Percentiles rank a stretch among this genome's conserved stretches.
Conservation (phyloP, 1,140 invertebrate species). For the Saxidomus purpurata region DNA sequence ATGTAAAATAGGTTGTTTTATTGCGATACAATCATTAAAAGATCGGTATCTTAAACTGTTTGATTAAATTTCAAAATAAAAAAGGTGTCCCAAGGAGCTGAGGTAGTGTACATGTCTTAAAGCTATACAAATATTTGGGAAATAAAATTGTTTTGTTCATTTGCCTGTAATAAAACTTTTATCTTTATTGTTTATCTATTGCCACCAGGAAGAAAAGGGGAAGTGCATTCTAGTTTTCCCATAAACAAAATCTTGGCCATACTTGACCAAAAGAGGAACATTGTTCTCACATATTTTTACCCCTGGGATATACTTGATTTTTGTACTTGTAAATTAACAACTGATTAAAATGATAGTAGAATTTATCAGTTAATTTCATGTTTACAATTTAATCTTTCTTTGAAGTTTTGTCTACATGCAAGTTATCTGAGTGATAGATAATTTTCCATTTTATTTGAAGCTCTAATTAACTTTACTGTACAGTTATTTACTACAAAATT, state of each 20-base stretch:
- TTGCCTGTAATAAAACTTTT: conserved; percentile 63
- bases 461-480: background rate
- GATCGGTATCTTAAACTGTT: conserved; percentile 59
- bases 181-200: conserved; percentile 62
- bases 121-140: conserved; percentile 61
- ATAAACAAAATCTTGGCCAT: conserved; percentile 16
- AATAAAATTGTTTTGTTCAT: conserved; percentile 52
- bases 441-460: background rate
- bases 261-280: background rate
- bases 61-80: conserved; percentile 50
- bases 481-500: conserved; percentile 13
- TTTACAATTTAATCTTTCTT: conserved; percentile 31
- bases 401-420: background rate
- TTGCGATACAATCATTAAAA: conserved; percentile 35
- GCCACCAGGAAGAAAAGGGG: conserved; percentile 5
- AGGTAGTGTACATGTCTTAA: conserved; percentile 49
- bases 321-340: background rate
- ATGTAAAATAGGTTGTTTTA: conserved; percentile 37
- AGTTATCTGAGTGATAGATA: background rate
- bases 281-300: background rate
- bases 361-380: conserved; percentile 19
- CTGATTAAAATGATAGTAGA: background rate
- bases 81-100: conserved; percentile 47
- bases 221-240: conserved; percentile 3
- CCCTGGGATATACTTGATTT: conserved; percentile 14